phyloP scores from a whole-genome alignment of 2,888 invertebrate species.

The Leucophora obtusa region DNA sequence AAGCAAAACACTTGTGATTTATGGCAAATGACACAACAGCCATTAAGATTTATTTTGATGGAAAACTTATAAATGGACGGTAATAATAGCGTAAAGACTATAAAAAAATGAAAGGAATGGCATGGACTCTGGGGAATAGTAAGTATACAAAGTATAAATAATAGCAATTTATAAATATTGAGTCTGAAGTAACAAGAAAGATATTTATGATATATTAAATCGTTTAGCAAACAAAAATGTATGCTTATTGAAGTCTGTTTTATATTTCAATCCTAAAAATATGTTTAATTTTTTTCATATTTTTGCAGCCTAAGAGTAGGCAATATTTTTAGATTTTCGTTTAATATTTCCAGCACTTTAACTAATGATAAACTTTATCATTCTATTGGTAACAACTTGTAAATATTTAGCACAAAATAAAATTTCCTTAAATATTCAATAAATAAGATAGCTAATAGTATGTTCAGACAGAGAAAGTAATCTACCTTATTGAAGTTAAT shows the following conservation, averaged over 20 bases:
- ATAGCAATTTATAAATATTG: background rate
- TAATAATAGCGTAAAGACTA: constrained; percentile 18
- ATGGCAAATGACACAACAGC: constrained; percentile 36
- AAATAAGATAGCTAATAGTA: no score
- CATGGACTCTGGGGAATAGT: background rate
- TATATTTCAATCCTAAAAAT: background rate
- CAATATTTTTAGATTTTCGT: background rate
- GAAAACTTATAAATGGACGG: constrained; percentile 38
- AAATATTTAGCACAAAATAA: no score
- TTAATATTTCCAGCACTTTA: no score
- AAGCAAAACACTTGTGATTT: constrained; percentile 36
- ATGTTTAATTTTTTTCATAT: background rate
- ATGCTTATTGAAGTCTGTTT: background rate
- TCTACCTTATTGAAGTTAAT: no score
- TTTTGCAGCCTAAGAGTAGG: background rate
- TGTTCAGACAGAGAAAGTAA: no score
- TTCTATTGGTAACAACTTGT: no score
- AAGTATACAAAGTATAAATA: background rate
- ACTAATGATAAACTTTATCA: no score
- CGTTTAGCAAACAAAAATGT: background rate
- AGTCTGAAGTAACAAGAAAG: background rate
- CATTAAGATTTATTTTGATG: constrained; percentile 42
- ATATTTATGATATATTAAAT: constrained; percentile 23
- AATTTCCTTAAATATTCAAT: no score
- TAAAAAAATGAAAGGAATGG: background rate